A percentile compares a stretch with the other conserved stretches of the same genome.
These are phyloP conservation scores for Rambutsinella grinnellia DNA, from an alignment of 2,888 invertebrate species.

Conservation along the genomic window DNA sequence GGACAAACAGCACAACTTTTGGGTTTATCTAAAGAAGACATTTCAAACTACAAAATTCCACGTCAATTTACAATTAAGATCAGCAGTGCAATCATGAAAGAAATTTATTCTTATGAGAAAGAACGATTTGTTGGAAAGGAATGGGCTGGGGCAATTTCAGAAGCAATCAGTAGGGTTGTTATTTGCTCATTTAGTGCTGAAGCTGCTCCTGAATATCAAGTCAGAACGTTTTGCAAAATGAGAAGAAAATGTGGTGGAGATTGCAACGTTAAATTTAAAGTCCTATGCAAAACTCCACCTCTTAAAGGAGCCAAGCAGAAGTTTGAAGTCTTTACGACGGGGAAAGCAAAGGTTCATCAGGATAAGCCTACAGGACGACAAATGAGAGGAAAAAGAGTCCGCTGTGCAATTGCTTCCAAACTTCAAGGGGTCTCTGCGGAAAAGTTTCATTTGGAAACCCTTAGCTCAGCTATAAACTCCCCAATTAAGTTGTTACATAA, in stretches of 20 bases:
- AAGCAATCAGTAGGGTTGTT: background rate
- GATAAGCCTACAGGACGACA: background rate
- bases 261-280: background rate
- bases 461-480: no score
- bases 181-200: background rate
- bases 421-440: no score
- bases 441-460: no score
- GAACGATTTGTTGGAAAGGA: background rate
- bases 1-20: no score
- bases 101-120: background rate
- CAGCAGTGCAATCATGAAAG: background rate
- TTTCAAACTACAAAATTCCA: background rate
- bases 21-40: no score
- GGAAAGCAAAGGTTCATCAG: background rate
- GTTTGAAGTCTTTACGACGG: background rate
- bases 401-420: background rate
- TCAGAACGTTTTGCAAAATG: background rate
- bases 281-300: background rate
- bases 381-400: background rate
- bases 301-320: background rate
- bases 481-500: background rate
- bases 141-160: background rate
- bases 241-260: background rate
- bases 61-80: background rate
- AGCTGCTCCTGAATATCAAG: background rate